Base-by-base conservation (phyloP, 2,888 invertebrate species). In the Meghimatium bilineatum region DNA sequence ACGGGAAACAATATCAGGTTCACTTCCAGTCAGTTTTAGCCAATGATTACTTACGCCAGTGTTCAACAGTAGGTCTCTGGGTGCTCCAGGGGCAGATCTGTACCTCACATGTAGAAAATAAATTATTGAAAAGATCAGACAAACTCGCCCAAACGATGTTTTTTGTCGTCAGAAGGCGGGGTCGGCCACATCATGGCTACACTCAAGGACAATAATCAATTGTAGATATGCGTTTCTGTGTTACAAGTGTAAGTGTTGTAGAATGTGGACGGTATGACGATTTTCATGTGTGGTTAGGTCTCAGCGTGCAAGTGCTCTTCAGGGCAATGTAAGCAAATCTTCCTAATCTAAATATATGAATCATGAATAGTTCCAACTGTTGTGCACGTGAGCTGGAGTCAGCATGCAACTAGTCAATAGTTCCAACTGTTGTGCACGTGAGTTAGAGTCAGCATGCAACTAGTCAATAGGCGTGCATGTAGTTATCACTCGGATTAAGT, bases 61-160 rank as follows among this genome's bases (percentile, higher is more conserved):
- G 49, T 32, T 56, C 29, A 52, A 26, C 44, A 71, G 26, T 38
- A 34, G 81, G 74, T 81, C 63, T 34, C 63, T 72, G 20, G 60
- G 74, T 81, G 56, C 81, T 74, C 8, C 29, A 14, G 44, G 38
- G 44, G 34, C 23, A 63, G 26, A 66, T 38, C 10, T 26, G 38
- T 66, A 77, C 77, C 66, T 60, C 77, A 77, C 63, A 77, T 63
- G 77, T 66, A 36, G 77, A 77, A 77, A 76, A 66, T 52, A 77
- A 77, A 77, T 77, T 36, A 77, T 77, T 77, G 77, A 66, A 66
- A 77, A 77, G 66, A 66, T 66, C 66, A 63, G 38, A 63, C 38
- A 66, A 63, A 77, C 77, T 66, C 26, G 52, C 49, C 23, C 17
- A 67, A 66, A 67, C 63, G 67, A n/a, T 75, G 52, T 49, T n/a